Evolutionary conservation across 2,797 vertebrate species (phyloP), one percentile per base, ranked within the genome.

Genomic region (Lophotriccus pileatus): DNA sequence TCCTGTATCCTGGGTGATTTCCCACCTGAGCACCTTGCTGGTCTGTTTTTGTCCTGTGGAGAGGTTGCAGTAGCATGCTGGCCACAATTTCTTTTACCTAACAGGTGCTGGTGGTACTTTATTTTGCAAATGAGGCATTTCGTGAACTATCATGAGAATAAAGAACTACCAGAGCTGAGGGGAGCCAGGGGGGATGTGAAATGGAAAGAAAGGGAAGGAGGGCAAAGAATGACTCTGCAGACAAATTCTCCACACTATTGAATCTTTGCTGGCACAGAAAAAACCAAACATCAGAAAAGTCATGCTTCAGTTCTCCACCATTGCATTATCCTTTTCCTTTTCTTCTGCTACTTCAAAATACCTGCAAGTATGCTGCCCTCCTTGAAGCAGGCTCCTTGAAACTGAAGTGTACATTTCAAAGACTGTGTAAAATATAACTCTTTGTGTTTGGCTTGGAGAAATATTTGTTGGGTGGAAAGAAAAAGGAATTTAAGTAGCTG

Each of bases 261-360:
- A 96, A 86, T 67, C 25, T 89, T 91, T 94, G 25, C 85, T 91
- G 85, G 82, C 87, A 79, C 50, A 82, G 62, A 58, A 81, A 93
- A 67, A 74, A 90, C 8, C 66, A 94, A 95, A 93, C 80, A 90
- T 58, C 64, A 79, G 68, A 85, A 89, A 85, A 87, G 93, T 96
- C 72, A 96, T 44, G 94, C 90, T 96, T 91, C 95, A 92, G 2
- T 92, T 96, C 94, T 83, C 44, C 19, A 39, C 69, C 7, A 2
- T 89, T 88, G 68, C 67, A 87, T 92, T 95, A 84, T 80, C 50
- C 87, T 92, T 94, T 80, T 64, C 55, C 52, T 78, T 96, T 93
- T 89, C 76, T 92, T 89, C 70, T 47, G 36, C 83, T 79, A 39
- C 77, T 80, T 89, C 64, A 87, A 75, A 96, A 90, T 84, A 77